These are phyloP conservation scores for Chaunax sp. DNA, from an alignment of 2,797 vertebrate genomes.

Conservation along the genomic window DNA sequence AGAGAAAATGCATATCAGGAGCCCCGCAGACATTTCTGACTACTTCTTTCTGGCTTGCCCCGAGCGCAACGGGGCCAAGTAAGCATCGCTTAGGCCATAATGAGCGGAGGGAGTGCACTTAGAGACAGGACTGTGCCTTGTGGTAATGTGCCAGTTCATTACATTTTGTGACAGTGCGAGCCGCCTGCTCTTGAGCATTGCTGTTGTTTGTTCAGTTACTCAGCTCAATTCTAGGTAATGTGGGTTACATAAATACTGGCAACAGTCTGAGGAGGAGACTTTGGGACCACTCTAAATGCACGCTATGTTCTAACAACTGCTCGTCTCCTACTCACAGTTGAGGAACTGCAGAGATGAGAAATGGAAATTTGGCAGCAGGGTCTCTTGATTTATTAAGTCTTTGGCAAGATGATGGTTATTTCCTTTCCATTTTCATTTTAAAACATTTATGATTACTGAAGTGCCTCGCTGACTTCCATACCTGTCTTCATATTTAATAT, in stretches of 20 bases:
- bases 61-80: constrained; percentile 43
- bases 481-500: constrained; percentile 15
- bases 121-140: constrained; percentile 58
- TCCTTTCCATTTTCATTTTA: constrained; percentile 16
- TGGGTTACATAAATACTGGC: constrained; percentile 62
- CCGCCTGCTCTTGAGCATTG: constrained; percentile 64
- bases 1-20: constrained; percentile 37
- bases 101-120: constrained; percentile 64
- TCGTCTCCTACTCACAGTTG: constrained; percentile 22
- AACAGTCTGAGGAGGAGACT: constrained; percentile 41
- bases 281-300: constrained; percentile 32
- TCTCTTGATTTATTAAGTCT: constrained; percentile 30
- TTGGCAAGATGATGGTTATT: constrained; percentile 18
- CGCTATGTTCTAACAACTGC: constrained; percentile 30
- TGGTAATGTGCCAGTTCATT: constrained; percentile 76
- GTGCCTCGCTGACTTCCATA: not conserved
- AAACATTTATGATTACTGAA: constrained; percentile 26
- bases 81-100: constrained; percentile 62
- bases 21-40: constrained; percentile 41
- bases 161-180: constrained; percentile 67
- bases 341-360: constrained; percentile 14
- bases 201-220: constrained; percentile 66
- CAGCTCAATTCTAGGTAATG: constrained; percentile 65
- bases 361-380: constrained; percentile 41
- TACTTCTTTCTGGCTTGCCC: constrained; percentile 40